Evolutionary conservation across 2,113 vertebrate species (phyloP).

Genomic region (Andinoacara biseriatus): DNA sequence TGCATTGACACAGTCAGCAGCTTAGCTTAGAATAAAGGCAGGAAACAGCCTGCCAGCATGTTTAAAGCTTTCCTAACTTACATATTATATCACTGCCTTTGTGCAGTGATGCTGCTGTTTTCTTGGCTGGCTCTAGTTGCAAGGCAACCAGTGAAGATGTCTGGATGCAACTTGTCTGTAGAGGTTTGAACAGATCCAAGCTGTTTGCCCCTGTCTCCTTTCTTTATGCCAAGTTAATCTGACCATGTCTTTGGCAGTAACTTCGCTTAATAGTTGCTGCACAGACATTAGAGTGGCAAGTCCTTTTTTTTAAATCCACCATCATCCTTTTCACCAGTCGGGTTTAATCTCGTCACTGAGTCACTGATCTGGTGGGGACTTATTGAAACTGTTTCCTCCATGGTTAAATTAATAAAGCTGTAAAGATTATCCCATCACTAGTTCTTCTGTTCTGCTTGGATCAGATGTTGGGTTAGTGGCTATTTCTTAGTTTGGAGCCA

Average conservation of each 20-base stretch:
- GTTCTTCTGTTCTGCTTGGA: background rate
- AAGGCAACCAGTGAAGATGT: no score
- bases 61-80: background rate
- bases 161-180: background rate
- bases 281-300: background rate
- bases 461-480: background rate
- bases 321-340: background rate
- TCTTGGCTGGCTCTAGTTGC: background rate
- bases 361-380: background rate
- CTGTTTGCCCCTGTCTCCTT: background rate
- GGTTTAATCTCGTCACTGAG: conserved; percentile 2
- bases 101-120: background rate
- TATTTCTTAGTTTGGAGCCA: background rate
- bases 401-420: background rate
- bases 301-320: fast-evolving
- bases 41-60: background rate
- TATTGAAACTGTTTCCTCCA: background rate
- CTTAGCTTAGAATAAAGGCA: background rate
- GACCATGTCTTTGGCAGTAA: background rate
- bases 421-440: background rate
- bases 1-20: background rate
- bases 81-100: background rate
- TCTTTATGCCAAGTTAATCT: background rate
- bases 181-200: background rate
- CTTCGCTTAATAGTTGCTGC: background rate